A percentile compares a stretch with the other conserved stretches of the same genome.
Evolutionary conservation across 1,140 invertebrate species (phyloP).

Genomic region (Aphidius gifuensis): DNA sequence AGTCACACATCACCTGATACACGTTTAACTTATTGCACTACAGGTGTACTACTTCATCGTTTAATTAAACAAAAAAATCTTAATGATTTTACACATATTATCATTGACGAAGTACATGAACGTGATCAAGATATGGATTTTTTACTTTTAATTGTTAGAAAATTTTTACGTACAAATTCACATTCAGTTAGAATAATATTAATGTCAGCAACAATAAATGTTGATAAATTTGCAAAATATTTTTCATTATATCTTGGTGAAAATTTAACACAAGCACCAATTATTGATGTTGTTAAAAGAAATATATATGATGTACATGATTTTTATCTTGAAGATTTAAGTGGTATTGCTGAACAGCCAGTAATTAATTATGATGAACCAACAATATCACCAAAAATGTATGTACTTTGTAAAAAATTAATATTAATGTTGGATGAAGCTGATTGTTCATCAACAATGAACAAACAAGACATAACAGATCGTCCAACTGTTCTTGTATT

Average conservation of each 20-base stretch:
- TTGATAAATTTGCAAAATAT: constrained; percentile 70
- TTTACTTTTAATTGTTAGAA: constrained; percentile 80
- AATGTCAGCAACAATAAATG: constrained; percentile 86
- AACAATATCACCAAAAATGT: constrained; percentile 27
- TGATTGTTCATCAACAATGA: constrained; percentile 33
- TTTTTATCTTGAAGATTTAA: constrained; percentile 70
- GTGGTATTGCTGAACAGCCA: constrained; percentile 27
- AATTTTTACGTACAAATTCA: constrained; percentile 72
- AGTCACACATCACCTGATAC: constrained; percentile 65
- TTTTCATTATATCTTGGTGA: constrained; percentile 62
- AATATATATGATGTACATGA: constrained; percentile 59
- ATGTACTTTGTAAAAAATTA: neutral
- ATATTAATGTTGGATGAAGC: constrained; percentile 12
- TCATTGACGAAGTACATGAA: constrained; percentile 96
- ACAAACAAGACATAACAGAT: constrained; percentile 56
- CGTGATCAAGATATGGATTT: constrained; percentile 93
- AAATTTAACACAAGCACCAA: constrained; percentile 53
- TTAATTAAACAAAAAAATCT: constrained; percentile 66
- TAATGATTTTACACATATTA: constrained; percentile 77
- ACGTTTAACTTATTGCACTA: constrained; percentile 83
- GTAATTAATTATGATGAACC: neutral
- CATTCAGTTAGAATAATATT: constrained; percentile 73
- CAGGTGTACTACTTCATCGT: constrained; percentile 72
- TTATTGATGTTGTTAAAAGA: constrained; percentile 58
- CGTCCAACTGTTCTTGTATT: constrained; percentile 79